Evolutionary conservation across 2,797 vertebrate genomes (phyloP).

Genomic region (Morus bassanus): DNA sequence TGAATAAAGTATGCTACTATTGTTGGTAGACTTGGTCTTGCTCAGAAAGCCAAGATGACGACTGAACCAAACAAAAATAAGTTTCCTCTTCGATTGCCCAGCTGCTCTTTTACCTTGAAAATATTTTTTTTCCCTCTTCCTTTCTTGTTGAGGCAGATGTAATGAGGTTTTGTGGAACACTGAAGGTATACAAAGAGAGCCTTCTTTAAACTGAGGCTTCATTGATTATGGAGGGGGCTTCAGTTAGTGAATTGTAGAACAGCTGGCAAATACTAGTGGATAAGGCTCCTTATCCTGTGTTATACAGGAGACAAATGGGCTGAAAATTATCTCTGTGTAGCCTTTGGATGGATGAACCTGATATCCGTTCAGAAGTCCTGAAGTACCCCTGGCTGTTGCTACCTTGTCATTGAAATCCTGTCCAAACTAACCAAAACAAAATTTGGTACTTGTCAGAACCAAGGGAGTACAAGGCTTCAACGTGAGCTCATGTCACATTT

Average conservation of each 20-base stretch:
- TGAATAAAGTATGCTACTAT: background rate
- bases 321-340: background rate
- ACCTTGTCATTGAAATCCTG: background rate
- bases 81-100: accelerated
- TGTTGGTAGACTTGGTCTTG: background rate
- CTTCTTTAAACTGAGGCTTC: background rate
- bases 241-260: background rate
- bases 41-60: background rate
- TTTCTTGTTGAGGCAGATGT: background rate
- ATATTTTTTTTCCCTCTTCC: background rate
- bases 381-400: background rate
- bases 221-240: background rate
- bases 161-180: background rate
- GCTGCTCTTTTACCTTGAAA: background rate
- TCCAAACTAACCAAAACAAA: background rate
- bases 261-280: background rate
- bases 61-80: background rate
- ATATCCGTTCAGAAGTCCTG: background rate
- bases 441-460: background rate
- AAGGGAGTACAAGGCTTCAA: background rate
- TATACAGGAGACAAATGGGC: background rate
- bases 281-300: background rate
- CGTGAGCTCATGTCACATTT: background rate
- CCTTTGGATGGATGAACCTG: background rate
- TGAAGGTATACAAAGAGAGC: background rate